Evolutionary conservation across 1,140 invertebrate genomes (phyloP), one percentile per base, ranked within the genome.

Genomic region (Calliopsis andreniformis): DNA sequence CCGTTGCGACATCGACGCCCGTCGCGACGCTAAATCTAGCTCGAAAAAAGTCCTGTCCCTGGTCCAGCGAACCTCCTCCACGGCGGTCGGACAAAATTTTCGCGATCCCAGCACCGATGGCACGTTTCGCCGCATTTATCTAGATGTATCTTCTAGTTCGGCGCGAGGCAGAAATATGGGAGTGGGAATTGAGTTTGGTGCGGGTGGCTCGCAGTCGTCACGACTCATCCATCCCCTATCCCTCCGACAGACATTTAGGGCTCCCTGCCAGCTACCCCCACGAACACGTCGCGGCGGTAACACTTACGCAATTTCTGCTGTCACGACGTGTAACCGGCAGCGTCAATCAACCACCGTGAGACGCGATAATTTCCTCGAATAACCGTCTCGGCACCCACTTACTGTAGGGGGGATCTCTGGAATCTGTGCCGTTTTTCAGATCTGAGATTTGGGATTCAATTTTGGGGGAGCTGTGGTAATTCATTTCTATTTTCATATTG

Each of bases 71-170:
- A 45, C 56, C 43, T 59, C 51, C 39, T 23, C 14, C 23, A 56
- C 14, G 49, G 75, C 53, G 23, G 10, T 30, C 20, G 67, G 83
- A 84, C 79, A 70, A 86, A 82, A 86, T 43, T 86, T 86, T 76
- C 64, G 47, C 83, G 14, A 67, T 43, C 56, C n/a, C 47, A 18
- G 28, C 51, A 51, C 35, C 61, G 66, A 25, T 47, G 79, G 82
- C 87, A 89, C 88, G 87, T 89, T 88, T 83, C 81, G 79, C 72
- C 86, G 85, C 87, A 88, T 89, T 89, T 89, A 89, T 87, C 86
- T 89, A 87, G 87, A 87, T 88, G 86, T 89, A 86, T 87, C 87
- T 87, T 88, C 83, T 78, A 75, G 84, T 88, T 89, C 80, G 82
- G 77, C 67, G 86, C 80, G 58, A 67, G 61, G 43, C 68, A 82